Evolutionary conservation across 2,113 vertebrate species (phyloP).

Genomic region (Eublepharis macularius): DNA sequence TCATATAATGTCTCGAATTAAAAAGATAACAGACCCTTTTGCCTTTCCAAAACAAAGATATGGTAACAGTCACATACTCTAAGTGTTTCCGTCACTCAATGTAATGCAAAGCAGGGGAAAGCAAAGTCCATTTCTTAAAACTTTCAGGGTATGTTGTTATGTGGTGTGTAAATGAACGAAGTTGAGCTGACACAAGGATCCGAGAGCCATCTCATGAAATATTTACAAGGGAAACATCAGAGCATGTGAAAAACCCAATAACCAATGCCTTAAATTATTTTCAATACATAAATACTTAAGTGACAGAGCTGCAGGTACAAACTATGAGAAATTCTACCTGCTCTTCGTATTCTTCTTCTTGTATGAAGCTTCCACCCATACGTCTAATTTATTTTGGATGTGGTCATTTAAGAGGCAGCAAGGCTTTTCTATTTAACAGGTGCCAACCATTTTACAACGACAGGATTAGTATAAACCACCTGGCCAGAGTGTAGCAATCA

Average conservation of each 20-base stretch:
- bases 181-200: background rate
- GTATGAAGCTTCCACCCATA: background rate
- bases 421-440: background rate
- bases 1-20: constrained; percentile 67
- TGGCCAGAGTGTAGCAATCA: background rate
- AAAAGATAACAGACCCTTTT: constrained; percentile 63
- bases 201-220: constrained; percentile 11
- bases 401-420: background rate
- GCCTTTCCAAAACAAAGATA: constrained; percentile 55
- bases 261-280: background rate
- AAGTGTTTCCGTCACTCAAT: constrained; percentile 61
- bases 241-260: constrained; percentile 15
- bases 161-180: background rate
- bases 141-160: constrained; percentile 13
- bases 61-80: constrained; percentile 43
- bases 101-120: constrained; percentile 26
- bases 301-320: background rate
- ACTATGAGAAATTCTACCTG: background rate
- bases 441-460: background rate
- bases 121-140: constrained; percentile 36
- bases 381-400: background rate
- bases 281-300: accelerated
- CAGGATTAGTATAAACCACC: background rate
- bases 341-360: background rate
- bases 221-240: constrained; percentile 17